Evolutionary conservation across 37 sponge, comb jelly and placozoan species (phyloP), one percentile per base, ranked within the genome.

Genomic region (Petrosia ficiformis): DNA sequence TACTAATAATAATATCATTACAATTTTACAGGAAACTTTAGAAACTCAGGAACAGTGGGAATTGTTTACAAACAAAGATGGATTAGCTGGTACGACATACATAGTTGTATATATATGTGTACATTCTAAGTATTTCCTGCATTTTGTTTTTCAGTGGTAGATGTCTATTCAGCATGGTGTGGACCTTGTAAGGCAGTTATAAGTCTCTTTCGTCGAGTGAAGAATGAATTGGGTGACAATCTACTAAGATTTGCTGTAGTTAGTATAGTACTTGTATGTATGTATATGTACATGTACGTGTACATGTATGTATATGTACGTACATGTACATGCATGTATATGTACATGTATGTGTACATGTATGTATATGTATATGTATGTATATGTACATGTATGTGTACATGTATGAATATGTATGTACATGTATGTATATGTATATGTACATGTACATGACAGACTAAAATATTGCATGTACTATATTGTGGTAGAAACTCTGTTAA

Each of bases 141-240:
- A 28, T 34, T 34, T 33, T 34, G 37, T 40, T 16, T 34, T 82
- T 16, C 79, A 95, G 94, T 97, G 38, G 68, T 97, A 32, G 97
- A 97, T 79, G 89, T 97, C 4, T 93, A 97, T 68, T 77, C 97
- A 26, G 91, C 48, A 58, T 97, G 97, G 97, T 97, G 97, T 67
- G 97, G 97, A 41, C 92, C 94, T 0, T 97, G 97, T 82, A 97
- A 94, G 32, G 89, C 91, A 41, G 87, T 85, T 19, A 25, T 60
- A 36, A 79, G 89, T 1, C 73, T 90, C 11, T 91, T 97, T 71
- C 78, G 92, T 38, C 79, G 93, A 73, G 32, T 90, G 24, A 90
- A 88, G 59, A 88, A 91, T 42, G 88, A 94, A 68, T 68, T 87
- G 16, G 86, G 87, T 30, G 94, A 85, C 57, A 83, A 90, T 24